Percentiles rank a stretch among this genome's conserved stretches.
Evolutionary conservation across 2,888 invertebrate species (phyloP).

Genomic region (Tortricodes alternella): DNA sequence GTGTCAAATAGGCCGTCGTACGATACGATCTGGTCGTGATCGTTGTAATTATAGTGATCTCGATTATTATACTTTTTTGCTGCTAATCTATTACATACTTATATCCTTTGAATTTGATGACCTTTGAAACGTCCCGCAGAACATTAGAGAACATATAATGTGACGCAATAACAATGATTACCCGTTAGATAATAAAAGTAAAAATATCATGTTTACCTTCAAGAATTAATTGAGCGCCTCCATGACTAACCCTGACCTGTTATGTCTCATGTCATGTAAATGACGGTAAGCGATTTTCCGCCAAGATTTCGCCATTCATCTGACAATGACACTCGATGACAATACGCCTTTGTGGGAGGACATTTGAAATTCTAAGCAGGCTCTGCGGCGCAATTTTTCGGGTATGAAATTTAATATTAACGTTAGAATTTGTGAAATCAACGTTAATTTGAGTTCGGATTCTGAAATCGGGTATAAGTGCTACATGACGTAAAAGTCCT

Average conservation of each 20-base stretch:
- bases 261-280: background rate
- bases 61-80: too few species aligned
- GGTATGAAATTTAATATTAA: constrained; percentile 14
- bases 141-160: too few species aligned
- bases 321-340: constrained; percentile 11
- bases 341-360: constrained; percentile 16
- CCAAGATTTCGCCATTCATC: background rate
- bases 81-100: too few species aligned
- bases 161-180: constrained; percentile 8
- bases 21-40: too few species aligned
- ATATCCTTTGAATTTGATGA: too few species aligned
- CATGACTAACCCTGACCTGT: background rate
- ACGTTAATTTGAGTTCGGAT: too few species aligned
- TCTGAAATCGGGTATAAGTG: too few species aligned
- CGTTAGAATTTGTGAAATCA: too few species aligned
- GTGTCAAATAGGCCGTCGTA: too few species aligned
- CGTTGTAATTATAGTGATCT: too few species aligned
- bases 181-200: constrained; percentile 30
- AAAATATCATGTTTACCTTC: constrained; percentile 10
- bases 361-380: constrained; percentile 28
- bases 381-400: constrained; percentile 13
- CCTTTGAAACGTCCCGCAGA: too few species aligned
- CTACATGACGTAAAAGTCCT: too few species aligned
- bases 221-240: constrained; percentile 5
- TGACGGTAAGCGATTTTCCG: constrained; percentile 23